Evolutionary conservation across 2,888 invertebrate genomes (phyloP).

Genomic region (Adineta ricciae): DNA sequence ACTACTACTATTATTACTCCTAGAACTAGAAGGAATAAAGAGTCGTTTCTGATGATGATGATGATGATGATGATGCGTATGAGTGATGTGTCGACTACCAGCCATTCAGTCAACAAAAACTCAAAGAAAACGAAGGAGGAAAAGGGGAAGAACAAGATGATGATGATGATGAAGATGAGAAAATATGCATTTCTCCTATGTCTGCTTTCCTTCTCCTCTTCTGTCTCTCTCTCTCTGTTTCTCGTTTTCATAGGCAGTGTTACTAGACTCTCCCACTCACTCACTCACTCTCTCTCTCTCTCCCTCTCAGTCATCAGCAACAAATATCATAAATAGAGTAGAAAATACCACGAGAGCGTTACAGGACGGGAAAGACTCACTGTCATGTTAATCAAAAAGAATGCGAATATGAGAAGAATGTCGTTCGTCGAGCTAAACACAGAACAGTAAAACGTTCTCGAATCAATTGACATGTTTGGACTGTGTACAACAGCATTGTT

Average conservation of each 20-base stretch:
- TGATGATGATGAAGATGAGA: neutral
- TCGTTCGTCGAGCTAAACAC: neutral
- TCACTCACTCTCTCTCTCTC: too few relatives aligned
- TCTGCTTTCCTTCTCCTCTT: neutral
- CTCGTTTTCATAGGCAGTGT: neutral
- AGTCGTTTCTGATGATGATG: conserved; percentile 7
- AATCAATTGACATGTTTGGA: conserved; percentile 13
- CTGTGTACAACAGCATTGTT: neutral
- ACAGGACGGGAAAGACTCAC: neutral
- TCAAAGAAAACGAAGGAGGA: neutral
- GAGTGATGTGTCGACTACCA: neutral
- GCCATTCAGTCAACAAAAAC: neutral
- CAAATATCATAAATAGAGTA: conserved; percentile 8
- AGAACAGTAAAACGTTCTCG: neutral
- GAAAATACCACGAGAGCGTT: conserved; percentile 7
- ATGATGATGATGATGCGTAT: conserved; percentile 10
- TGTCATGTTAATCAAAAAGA: conserved; percentile 13
- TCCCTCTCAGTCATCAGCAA: neutral
- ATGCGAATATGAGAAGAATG: neutral
- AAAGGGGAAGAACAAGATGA: neutral
- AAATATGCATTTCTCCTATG: neutral
- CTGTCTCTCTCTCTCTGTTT: neutral
- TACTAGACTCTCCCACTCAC: neutral
- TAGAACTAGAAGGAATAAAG: neutral
- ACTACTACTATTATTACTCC: neutral